These are phyloP conservation scores for Anhinga anhinga DNA, from an alignment of 2,113 vertebrate species.

Conservation along the genomic window DNA sequence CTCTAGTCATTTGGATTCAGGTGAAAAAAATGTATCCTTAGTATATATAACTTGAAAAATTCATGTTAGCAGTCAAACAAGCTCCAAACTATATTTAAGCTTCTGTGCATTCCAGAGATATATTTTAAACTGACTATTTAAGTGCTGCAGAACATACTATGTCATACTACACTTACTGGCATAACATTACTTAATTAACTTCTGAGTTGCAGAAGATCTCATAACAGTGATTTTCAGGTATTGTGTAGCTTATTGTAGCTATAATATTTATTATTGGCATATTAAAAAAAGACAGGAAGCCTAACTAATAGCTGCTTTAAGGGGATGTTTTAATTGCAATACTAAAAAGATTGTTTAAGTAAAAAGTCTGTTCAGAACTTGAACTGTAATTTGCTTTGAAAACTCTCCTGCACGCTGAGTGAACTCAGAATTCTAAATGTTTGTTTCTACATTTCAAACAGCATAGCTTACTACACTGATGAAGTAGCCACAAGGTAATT, in stretches of 20 bases:
- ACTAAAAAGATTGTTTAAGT: neutral
- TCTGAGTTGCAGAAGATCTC: neutral
- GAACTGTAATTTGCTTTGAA: constrained; percentile 19
- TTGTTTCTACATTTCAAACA: constrained; percentile 37
- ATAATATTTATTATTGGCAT: constrained; percentile 6
- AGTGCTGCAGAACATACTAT: neutral
- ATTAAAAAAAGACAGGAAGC: constrained; percentile 14
- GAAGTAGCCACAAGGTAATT: constrained; percentile 46
- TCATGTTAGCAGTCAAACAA: neutral
- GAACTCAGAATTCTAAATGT: constrained; percentile 10
- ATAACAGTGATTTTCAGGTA: constrained; percentile 10
- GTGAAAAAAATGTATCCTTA: neutral
- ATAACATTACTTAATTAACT: constrained; percentile 41
- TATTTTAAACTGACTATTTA: neutral
- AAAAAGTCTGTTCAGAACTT: neutral
- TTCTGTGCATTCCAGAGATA: neutral
- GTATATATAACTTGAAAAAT: neutral
- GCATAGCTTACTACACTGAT: neutral
- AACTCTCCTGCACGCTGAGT: neutral
- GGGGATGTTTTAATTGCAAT: neutral
- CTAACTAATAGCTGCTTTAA: neutral
- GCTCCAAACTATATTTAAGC: neutral
- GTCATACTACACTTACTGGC: neutral
- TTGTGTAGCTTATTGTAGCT: constrained; percentile 2
- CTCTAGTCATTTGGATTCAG: neutral